phyloP scores from a whole-genome alignment of 2,797 vertebrate species.

The Sphaeramia orbicularis region DNA sequence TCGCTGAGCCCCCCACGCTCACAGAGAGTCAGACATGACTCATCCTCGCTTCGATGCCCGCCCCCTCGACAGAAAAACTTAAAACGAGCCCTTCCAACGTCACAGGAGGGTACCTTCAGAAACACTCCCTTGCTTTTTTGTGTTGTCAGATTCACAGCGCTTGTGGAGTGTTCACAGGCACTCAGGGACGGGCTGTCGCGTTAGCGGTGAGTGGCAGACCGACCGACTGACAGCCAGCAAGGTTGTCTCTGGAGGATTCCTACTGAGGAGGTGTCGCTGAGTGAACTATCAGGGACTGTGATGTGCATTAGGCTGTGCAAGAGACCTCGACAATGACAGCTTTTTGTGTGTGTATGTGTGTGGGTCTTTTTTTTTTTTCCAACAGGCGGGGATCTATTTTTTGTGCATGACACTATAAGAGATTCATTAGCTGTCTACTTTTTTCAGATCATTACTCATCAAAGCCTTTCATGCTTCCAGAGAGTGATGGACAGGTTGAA shows the following conservation, averaged over 20 bases:
- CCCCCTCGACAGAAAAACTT: constrained; percentile 45
- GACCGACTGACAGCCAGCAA: constrained; percentile 71
- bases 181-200: constrained; percentile 76
- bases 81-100: constrained; percentile 59
- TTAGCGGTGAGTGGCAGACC: constrained; percentile 73
- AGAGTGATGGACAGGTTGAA: constrained; percentile 61
- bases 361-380: neutral
- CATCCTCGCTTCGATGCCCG: constrained; percentile 51
- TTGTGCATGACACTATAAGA: constrained; percentile 28
- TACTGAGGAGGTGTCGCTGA: constrained; percentile 68
- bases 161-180: constrained; percentile 69
- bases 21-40: constrained; percentile 58
- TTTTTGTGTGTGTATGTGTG: constrained; percentile 2
- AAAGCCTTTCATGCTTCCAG: constrained; percentile 39
- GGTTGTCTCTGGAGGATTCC: constrained; percentile 75
- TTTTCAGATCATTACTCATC: constrained; percentile 62
- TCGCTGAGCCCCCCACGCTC: constrained; percentile 34
- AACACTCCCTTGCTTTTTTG: constrained; percentile 47
- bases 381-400: neutral
- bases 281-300: constrained; percentile 74
- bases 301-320: constrained; percentile 65
- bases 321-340: constrained; percentile 54
- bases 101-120: constrained; percentile 70
- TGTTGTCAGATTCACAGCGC: constrained; percentile 67
- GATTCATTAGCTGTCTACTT: constrained; percentile 61